phyloP scores from a whole-genome alignment of 1,140 invertebrate genomes.

The Pygmarrhopalites habei region DNA sequence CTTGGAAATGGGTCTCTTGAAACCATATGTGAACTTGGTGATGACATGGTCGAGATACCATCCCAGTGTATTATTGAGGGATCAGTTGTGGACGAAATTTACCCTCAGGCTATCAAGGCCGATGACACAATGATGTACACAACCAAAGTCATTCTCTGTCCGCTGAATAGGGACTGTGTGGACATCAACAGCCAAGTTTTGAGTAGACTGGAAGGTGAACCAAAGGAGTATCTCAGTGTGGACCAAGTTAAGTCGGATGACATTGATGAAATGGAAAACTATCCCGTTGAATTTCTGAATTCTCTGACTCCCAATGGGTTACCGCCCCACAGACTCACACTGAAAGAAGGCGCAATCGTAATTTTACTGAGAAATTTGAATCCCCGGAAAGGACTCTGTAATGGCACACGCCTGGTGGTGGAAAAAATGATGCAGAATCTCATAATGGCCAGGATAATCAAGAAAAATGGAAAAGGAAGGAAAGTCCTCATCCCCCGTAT shows the following conservation, averaged over 20 bases:
- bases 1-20: too few relatives aligned
- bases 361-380: slow-evolving; percentile 46
- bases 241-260: slow-evolving; percentile 38
- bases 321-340: slow-evolving; percentile 43
- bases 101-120: too few relatives aligned
- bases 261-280: slow-evolving; percentile 27
- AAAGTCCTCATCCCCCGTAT: slow-evolving; percentile 23
- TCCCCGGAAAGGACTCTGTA: slow-evolving; percentile 41
- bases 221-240: slow-evolving; percentile 12
- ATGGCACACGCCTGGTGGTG: slow-evolving; percentile 43
- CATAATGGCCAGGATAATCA: background rate
- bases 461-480: background rate
- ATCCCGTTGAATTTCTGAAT: slow-evolving; percentile 44
- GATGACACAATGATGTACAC: background rate
- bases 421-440: slow-evolving; percentile 18
- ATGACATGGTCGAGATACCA: too few relatives aligned
- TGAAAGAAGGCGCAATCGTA: slow-evolving; percentile 43
- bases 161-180: slow-evolving; percentile 21
- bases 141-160: slow-evolving; percentile 22
- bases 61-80: too few relatives aligned
- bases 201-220: background rate
- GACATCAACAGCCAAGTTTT: slow-evolving; percentile 16
- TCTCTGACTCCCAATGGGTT: slow-evolving; percentile 41
- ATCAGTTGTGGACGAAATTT: too few relatives aligned
- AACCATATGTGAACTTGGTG: too few relatives aligned